Evolutionary conservation across 2,113 vertebrate species (phyloP).

Genomic region (Phalacrocorax brasilianus): DNA sequence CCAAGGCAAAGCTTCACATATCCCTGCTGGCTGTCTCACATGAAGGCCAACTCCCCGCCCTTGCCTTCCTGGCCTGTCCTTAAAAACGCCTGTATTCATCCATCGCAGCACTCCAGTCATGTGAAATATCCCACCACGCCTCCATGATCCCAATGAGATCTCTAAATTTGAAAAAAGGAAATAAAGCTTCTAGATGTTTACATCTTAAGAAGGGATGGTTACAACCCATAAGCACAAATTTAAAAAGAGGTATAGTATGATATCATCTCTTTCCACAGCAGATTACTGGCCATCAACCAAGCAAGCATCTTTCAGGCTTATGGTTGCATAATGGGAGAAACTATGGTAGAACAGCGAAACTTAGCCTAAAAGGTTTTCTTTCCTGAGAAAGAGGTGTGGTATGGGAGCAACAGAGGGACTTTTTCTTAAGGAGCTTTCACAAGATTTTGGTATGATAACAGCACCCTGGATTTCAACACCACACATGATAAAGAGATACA

Average conservation of each 20-base stretch:
- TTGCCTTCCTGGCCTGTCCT: not conserved
- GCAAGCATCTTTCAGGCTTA: not conserved
- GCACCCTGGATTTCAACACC: not conserved
- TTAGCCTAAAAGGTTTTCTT: not conserved
- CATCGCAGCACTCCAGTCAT: not conserved
- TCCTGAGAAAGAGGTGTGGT: not conserved
- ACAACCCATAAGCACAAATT: not conserved
- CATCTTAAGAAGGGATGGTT: not conserved
- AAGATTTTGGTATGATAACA: not conserved
- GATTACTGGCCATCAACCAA: not conserved
- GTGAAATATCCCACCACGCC: not conserved
- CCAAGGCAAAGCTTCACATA: not conserved
- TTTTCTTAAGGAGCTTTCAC: not conserved
- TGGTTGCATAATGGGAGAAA: not conserved
- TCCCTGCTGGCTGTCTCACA: not conserved
- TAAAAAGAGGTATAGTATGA: not conserved
- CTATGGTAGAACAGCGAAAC: not conserved
- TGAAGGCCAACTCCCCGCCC: not conserved
- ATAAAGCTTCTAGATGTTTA: not conserved
- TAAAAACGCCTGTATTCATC: not conserved
- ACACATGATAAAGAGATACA: not conserved
- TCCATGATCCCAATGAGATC: not conserved
- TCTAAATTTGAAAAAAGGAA: not conserved
- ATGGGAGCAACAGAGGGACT: not conserved
- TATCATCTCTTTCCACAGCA: not conserved